Evolutionary conservation across 2,888 invertebrate genomes (phyloP).

Genomic region (Branchinecta sandiegonensis): DNA sequence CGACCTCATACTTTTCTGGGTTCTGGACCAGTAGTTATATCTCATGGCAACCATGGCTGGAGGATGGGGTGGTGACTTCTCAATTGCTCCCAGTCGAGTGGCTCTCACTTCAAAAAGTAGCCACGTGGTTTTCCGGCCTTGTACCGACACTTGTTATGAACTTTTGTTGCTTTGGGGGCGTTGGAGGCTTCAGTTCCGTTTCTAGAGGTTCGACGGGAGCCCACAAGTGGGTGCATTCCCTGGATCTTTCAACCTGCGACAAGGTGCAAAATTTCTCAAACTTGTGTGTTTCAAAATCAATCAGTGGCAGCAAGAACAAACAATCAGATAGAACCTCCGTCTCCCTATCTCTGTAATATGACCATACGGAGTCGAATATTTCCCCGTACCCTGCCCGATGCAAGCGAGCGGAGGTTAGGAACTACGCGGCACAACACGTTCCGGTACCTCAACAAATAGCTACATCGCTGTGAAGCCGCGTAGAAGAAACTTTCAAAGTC

Average conservation of each 20-base stretch:
- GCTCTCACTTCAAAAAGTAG: background rate
- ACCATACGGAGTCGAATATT: too few relatives aligned
- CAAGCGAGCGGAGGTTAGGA: too few relatives aligned
- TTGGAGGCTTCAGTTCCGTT: background rate
- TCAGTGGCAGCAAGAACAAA: too few relatives aligned
- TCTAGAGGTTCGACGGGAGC: background rate
- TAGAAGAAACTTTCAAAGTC: too few relatives aligned
- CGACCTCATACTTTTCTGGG: background rate
- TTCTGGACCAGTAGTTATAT: background rate
- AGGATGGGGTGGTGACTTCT: background rate
- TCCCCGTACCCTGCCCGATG: too few relatives aligned
- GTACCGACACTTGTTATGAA: slow-evolving; percentile 2
- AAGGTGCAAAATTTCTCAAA: background rate
- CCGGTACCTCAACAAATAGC: too few relatives aligned
- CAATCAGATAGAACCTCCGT: too few relatives aligned
- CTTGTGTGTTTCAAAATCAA: background rate
- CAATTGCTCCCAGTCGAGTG: background rate
- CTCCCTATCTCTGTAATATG: too few relatives aligned
- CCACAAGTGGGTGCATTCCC: slow-evolving; percentile 13
- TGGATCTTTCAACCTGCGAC: background rate
- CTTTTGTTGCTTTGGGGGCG: background rate
- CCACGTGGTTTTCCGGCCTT: background rate
- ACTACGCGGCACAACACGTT: too few relatives aligned
- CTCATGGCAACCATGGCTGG: slow-evolving; percentile 4
- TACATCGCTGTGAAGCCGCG: too few relatives aligned